These are phyloP conservation scores for Pomacea canaliculata DNA, from an alignment of 2,888 invertebrate genomes.

Conservation along the genomic window DNA sequence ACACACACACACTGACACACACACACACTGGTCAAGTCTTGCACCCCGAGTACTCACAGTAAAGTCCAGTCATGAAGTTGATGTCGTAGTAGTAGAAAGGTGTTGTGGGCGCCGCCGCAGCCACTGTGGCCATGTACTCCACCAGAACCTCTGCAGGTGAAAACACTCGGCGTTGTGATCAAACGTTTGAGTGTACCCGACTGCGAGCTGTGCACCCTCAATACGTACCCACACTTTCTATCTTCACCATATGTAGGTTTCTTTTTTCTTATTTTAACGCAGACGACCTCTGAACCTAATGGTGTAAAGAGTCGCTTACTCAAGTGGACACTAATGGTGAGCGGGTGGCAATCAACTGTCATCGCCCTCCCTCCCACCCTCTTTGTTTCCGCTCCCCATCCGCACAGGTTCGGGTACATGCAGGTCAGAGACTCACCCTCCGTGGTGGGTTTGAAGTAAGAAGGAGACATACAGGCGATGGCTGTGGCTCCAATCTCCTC, in stretches of 20 bases:
- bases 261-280: no score
- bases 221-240: background rate
- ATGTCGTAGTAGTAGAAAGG: slow-evolving; percentile 89
- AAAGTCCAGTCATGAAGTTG: slow-evolving; percentile 80
- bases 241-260: background rate
- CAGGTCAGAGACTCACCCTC: slow-evolving; percentile 49
- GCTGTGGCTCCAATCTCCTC: slow-evolving; percentile 58
- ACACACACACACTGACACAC: background rate
- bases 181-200: background rate
- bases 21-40: no score
- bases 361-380: no score
- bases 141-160: slow-evolving; percentile 55
- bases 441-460: slow-evolving; percentile 61
- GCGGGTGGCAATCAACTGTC: no score
- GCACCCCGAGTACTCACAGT: slow-evolving; percentile 74
- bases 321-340: no score
- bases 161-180: background rate
- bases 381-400: no score
- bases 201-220: background rate
- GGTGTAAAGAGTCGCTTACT: no score
- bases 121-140: slow-evolving; percentile 73
- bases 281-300: no score
- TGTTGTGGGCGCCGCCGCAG: slow-evolving; percentile 79
- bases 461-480: slow-evolving; percentile 62
- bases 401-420: no score